A percentile compares a stretch with the other conserved stretches of the same genome.
These are phyloP conservation scores for Balearica regulorum DNA, from an alignment of 2,797 vertebrate genomes.

Conservation along the genomic window DNA sequence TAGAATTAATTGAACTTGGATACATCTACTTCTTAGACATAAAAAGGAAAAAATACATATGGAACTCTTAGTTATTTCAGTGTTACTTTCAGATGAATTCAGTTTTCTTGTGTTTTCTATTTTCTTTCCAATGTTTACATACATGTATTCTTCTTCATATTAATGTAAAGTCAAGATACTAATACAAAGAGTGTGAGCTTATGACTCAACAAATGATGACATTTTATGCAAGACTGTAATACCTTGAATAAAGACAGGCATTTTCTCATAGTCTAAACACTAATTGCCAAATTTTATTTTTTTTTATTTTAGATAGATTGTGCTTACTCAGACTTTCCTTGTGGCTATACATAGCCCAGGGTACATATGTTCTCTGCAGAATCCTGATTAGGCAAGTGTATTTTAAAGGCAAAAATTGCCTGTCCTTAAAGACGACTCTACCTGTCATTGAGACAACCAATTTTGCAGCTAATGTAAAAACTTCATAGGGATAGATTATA, in stretches of 20 bases:
- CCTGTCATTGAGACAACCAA: background rate
- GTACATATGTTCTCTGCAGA: background rate
- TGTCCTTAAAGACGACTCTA: background rate
- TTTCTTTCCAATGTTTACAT: background rate
- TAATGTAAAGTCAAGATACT: background rate
- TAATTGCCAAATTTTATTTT: background rate
- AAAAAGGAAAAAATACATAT: background rate
- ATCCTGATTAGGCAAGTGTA: background rate
- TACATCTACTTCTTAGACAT: background rate
- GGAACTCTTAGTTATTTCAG: background rate
- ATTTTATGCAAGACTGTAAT: background rate
- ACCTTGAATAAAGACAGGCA: background rate
- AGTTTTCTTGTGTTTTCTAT: background rate
- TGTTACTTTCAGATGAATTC: background rate
- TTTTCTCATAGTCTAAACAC: background rate
- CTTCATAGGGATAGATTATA: background rate
- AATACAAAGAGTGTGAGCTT: background rate
- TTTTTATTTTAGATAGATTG: background rate
- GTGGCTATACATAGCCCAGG: background rate
- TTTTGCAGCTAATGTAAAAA: constrained; percentile 22
- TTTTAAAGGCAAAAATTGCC: background rate
- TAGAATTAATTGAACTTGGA: background rate
- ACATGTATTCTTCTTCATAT: background rate
- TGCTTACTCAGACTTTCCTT: background rate
- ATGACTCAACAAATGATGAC: background rate